A percentile compares a stretch with the other conserved stretches of the same genome.
Conservation (phyloP, 2,888 invertebrate species). For the Gnatocerus cornutus region DNA sequence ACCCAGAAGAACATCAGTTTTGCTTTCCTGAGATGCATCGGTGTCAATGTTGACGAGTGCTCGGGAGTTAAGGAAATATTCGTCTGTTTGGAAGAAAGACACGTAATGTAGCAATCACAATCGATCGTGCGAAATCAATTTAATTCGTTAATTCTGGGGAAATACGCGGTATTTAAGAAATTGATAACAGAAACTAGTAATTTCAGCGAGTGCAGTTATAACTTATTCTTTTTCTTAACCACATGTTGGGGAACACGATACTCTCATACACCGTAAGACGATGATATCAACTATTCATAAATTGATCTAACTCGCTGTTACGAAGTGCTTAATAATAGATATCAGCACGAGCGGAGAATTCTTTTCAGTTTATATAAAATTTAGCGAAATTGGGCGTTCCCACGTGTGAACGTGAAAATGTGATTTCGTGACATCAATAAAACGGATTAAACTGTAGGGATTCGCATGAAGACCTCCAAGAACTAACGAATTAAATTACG, state of each 20-base stretch:
- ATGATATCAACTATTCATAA: constrained; percentile 42
- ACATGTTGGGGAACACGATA: constrained; percentile 58
- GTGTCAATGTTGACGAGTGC: constrained; percentile 97
- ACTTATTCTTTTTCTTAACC: constrained; percentile 61
- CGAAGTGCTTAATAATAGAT: constrained; percentile 43
- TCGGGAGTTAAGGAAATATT: constrained; percentile 86
- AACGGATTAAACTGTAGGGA: constrained; percentile 58
- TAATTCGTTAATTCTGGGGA: constrained; percentile 35
- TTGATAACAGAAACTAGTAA: constrained; percentile 50
- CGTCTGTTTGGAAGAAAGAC: constrained; percentile 59
- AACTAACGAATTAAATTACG: constrained; percentile 46
- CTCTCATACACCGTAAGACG: constrained; percentile 55
- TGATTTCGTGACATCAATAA: constrained; percentile 50
- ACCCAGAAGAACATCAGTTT: constrained; percentile 99
- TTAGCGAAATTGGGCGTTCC: constrained; percentile 10
- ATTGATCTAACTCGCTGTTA: constrained; percentile 41
- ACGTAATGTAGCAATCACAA: constrained; percentile 22
- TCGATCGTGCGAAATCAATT: constrained; percentile 23
- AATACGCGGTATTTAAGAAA: constrained; percentile 51
- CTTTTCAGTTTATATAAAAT: constrained; percentile 26
- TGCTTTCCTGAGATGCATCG: constrained; percentile 99
- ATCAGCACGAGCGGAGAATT: constrained; percentile 37
- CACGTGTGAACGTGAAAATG: constrained; percentile 52
- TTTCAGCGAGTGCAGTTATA: constrained; percentile 52
- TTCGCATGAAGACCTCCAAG: constrained; percentile 55